phyloP scores from a whole-genome alignment of 1,140 invertebrate species.

The Drosophila sp. region DNA sequence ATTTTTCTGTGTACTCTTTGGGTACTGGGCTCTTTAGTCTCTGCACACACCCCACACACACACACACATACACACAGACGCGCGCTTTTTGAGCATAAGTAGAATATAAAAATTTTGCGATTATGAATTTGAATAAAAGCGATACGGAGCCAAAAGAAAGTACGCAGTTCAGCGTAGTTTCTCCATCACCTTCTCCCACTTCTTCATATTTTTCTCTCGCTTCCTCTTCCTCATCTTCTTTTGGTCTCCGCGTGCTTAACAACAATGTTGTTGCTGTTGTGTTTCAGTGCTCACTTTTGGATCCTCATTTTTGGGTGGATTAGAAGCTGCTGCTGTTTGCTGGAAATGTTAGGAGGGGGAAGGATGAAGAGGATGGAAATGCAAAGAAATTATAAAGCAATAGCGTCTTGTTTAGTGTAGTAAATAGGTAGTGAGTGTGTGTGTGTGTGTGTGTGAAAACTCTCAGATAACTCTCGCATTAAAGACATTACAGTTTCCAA shows the following conservation, averaged over 20 bases:
- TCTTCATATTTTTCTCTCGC: neutral
- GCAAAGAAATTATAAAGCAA: too few relatives aligned
- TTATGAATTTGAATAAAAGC: slow-evolving; percentile 84
- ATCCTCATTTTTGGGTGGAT: slow-evolving; percentile 54
- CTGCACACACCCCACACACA: slow-evolving; percentile 22
- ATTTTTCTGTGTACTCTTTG: too few relatives aligned
- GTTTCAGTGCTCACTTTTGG: neutral
- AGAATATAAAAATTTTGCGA: slow-evolving; percentile 84
- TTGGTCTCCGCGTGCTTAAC: slow-evolving; percentile 14
- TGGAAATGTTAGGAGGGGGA: neutral
- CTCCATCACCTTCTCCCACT: slow-evolving; percentile 4
- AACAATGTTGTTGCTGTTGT: slow-evolving; percentile 19
- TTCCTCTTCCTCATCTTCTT: too few relatives aligned
- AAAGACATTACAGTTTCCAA: too few relatives aligned
- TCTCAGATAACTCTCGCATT: neutral
- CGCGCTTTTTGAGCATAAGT: slow-evolving; percentile 76
- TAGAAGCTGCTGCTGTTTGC: slow-evolving; percentile 52
- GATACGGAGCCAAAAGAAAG: slow-evolving; percentile 73
- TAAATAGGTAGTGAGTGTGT: neutral
- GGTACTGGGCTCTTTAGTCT: slow-evolving; percentile 39
- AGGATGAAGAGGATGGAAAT: too few relatives aligned
- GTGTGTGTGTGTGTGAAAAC: slow-evolving; percentile 5
- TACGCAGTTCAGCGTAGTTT: slow-evolving; percentile 37
- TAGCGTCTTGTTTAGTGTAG: too few relatives aligned
- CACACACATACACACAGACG: slow-evolving; percentile 39